Evolutionary conservation across 2,888 invertebrate genomes (phyloP).

Genomic region (Pedicia rivosa): DNA sequence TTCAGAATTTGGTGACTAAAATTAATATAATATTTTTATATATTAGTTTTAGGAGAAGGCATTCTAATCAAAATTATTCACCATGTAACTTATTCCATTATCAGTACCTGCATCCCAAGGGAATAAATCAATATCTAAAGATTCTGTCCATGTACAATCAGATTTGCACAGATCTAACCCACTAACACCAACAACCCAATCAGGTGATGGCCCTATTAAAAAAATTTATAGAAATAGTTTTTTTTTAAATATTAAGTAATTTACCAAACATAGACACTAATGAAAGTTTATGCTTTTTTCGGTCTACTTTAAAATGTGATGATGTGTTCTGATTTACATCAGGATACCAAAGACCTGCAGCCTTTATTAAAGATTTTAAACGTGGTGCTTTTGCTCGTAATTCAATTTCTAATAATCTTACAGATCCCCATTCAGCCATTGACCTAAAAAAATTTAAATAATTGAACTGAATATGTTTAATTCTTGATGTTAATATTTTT

Average conservation of each 20-base stretch:
- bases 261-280: conserved; percentile 73
- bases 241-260: conserved; percentile 5
- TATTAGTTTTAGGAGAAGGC: background rate
- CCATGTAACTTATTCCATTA: conserved; percentile 80
- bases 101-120: conserved; percentile 97
- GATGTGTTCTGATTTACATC: conserved; percentile 71
- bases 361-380: conserved; percentile 74
- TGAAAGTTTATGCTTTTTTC: conserved; percentile 72
- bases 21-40: background rate
- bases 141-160: conserved; percentile 86
- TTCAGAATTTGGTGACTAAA: conserved; percentile 61
- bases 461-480: no score
- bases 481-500: no score
- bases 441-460: no score
- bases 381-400: conserved; percentile 62
- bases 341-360: conserved; percentile 80
- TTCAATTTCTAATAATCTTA: conserved; percentile 76
- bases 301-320: conserved; percentile 68
- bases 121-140: conserved; percentile 65
- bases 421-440: conserved; percentile 54
- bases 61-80: conserved; percentile 24
- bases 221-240: conserved; percentile 1
- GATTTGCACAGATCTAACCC: conserved; percentile 72
- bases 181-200: conserved; percentile 93
- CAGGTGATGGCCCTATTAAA: conserved; percentile 74